A percentile compares a stretch with the other conserved stretches of the same genome.
phyloP scores from a whole-genome alignment of 2,797 vertebrate genomes.

The Loriculus beryllinus region DNA sequence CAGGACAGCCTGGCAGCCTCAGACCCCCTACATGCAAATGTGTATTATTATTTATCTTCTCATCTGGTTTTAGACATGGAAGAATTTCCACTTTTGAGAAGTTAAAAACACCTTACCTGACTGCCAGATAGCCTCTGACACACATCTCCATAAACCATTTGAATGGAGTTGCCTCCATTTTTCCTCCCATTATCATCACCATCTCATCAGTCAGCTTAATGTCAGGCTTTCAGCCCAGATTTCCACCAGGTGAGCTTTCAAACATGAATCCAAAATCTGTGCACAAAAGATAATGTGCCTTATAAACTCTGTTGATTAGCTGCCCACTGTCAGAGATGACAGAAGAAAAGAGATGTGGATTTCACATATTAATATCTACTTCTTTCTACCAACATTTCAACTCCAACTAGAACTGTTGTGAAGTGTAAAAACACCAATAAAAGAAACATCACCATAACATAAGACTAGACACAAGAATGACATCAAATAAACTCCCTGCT shows the following conservation, averaged over 20 bases:
- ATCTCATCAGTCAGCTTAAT: slow-evolving; percentile 98
- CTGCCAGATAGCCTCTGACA: slow-evolving; percentile 92
- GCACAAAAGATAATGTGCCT: slow-evolving; percentile 9
- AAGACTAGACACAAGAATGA: not conserved
- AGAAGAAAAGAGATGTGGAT: not conserved
- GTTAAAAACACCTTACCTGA: slow-evolving; percentile 80
- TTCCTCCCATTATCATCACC: slow-evolving; percentile 99
- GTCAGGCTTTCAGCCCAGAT: slow-evolving; percentile 96
- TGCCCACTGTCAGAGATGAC: not conserved
- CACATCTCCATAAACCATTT: slow-evolving; percentile 99
- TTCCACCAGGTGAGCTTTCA: slow-evolving; percentile 95
- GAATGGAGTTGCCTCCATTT: slow-evolving; percentile 97
- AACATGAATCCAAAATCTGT: slow-evolving; percentile 99
- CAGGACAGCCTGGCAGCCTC: not conserved
- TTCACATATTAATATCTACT: not conserved
- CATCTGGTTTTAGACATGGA: not conserved
- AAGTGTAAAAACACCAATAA: not conserved
- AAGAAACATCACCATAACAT: not conserved
- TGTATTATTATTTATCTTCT: not conserved
- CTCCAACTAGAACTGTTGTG: not conserved
- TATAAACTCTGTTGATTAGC: not conserved
- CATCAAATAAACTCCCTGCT: not conserved
- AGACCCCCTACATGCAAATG: not conserved
- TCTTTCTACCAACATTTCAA: not conserved
- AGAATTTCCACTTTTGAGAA: not conserved